Percentiles rank a stretch among this genome's conserved stretches.
phyloP scores from a whole-genome alignment of 2,888 invertebrate genomes.

The Stegophylla sp. region DNA sequence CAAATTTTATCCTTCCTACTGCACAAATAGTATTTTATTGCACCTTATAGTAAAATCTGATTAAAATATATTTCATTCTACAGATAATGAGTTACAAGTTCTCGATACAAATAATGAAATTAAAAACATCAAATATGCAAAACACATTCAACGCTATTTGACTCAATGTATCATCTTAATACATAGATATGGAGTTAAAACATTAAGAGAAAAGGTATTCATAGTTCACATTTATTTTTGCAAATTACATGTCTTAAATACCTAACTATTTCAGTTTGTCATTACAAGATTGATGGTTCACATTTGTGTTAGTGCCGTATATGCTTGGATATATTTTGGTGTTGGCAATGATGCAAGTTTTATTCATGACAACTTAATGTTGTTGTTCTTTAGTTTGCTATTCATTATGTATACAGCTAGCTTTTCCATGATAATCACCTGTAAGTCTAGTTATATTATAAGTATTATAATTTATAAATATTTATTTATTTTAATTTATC shows the following conservation, averaged over 20 bases:
- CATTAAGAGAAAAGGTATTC: constrained; percentile 49
- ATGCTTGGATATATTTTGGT: constrained; percentile 82
- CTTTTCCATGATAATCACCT: constrained; percentile 85
- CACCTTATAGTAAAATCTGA: no score
- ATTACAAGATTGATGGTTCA: constrained; percentile 83
- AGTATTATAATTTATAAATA: not conserved
- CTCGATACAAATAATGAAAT: not conserved
- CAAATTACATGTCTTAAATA: not conserved
- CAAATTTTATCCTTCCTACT: no score
- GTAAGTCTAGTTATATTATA: constrained; percentile 71
- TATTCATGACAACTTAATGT: constrained; percentile 84
- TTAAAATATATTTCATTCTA: not conserved
- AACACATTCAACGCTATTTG: not conserved
- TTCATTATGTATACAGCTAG: constrained; percentile 95
- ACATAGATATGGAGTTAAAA: constrained; percentile 15
- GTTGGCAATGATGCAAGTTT: constrained; percentile 87
- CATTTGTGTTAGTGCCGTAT: constrained; percentile 78
- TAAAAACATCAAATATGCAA: not conserved
- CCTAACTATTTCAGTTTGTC: constrained; percentile 68
- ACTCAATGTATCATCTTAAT: constrained; percentile 25
- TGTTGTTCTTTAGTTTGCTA: constrained; percentile 88
- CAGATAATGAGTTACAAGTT: not conserved
- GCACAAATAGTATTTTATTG: no score
- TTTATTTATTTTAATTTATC: not conserved
- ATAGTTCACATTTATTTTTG: constrained; percentile 16